phyloP scores from a whole-genome alignment of 2,113 vertebrate species.

The Gymnobelideus leadbeateri region DNA sequence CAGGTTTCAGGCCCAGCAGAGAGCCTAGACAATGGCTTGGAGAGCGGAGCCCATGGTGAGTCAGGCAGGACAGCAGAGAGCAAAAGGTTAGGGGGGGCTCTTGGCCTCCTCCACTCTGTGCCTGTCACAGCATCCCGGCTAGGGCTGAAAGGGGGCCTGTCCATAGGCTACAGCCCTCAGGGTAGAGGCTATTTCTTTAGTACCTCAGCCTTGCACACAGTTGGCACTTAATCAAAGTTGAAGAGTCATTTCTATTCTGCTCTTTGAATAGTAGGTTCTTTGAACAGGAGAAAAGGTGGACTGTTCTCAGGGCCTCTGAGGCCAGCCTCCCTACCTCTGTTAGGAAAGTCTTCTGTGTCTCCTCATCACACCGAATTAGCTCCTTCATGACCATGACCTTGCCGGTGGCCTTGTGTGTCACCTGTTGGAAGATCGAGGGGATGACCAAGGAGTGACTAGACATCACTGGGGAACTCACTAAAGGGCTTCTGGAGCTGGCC shows the following conservation, averaged over 20 bases:
- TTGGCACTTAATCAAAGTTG: background rate
- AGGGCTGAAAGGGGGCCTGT: background rate
- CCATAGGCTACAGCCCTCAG: background rate
- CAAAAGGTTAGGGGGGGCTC: too few relatives aligned
- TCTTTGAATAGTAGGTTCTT: background rate
- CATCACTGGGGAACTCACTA: background rate
- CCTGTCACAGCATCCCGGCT: too few relatives aligned
- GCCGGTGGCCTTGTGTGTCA: slow-evolving; percentile 97
- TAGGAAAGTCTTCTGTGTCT: slow-evolving; percentile 97
- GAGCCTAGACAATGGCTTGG: too few relatives aligned
- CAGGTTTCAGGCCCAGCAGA: background rate
- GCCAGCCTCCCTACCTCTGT: slow-evolving; percentile 89
- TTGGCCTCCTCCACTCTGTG: background rate
- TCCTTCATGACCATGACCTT: slow-evolving; percentile 99
- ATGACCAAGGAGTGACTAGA: slow-evolving; percentile 43
- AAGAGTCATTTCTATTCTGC: background rate
- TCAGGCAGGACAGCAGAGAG: too few relatives aligned
- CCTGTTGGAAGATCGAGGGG: slow-evolving; percentile 83
- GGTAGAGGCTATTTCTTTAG: background rate
- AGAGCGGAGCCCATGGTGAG: too few relatives aligned
- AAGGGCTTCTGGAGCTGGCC: background rate
- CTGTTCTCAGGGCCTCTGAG: background rate
- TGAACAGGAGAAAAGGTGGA: background rate
- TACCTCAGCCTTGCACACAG: background rate
- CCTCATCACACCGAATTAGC: slow-evolving; percentile 96